phyloP scores from a whole-genome alignment of 2,888 invertebrate species.

The Masnerella sp. region DNA sequence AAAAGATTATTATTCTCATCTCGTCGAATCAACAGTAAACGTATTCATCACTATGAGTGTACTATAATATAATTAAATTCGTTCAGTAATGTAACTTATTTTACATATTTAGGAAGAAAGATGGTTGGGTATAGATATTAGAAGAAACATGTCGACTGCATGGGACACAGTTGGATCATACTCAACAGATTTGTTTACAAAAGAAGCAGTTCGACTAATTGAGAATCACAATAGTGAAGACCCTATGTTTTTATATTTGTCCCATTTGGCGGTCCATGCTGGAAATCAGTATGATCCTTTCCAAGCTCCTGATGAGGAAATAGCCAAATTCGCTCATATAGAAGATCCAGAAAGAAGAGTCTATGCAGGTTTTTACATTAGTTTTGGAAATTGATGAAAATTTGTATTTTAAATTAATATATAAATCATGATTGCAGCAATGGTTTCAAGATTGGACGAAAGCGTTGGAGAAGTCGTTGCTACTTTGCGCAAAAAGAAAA shows the following conservation, averaged over 20 bases:
- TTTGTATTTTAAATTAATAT: not conserved
- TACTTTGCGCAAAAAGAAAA: constrained; percentile 82
- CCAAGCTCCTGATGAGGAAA: constrained; percentile 86
- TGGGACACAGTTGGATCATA: constrained; percentile 81
- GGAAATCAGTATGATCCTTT: constrained; percentile 82
- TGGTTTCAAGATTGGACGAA: constrained; percentile 90
- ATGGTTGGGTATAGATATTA: constrained; percentile 81
- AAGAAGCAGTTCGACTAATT: constrained; percentile 82
- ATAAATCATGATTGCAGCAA: constrained; percentile 80
- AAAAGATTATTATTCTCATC: constrained; percentile 86
- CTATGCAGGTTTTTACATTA: constrained; percentile 81
- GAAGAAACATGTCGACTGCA: constrained; percentile 80
- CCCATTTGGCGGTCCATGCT: constrained; percentile 85
- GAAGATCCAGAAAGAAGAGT: constrained; percentile 82
- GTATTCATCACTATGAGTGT: too few species aligned
- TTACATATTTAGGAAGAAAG: constrained; percentile 70
- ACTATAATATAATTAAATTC: not conserved
- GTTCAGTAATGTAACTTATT: not conserved
- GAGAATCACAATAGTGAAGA: constrained; percentile 75
- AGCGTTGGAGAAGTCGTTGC: constrained; percentile 88
- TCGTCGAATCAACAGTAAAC: constrained; percentile 24
- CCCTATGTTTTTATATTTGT: constrained; percentile 85
- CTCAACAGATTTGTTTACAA: constrained; percentile 83
- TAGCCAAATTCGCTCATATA: constrained; percentile 84
- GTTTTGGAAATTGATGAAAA: not conserved